phyloP scores from a whole-genome alignment of 2,888 invertebrate species.

The Macrophya annulata region DNA sequence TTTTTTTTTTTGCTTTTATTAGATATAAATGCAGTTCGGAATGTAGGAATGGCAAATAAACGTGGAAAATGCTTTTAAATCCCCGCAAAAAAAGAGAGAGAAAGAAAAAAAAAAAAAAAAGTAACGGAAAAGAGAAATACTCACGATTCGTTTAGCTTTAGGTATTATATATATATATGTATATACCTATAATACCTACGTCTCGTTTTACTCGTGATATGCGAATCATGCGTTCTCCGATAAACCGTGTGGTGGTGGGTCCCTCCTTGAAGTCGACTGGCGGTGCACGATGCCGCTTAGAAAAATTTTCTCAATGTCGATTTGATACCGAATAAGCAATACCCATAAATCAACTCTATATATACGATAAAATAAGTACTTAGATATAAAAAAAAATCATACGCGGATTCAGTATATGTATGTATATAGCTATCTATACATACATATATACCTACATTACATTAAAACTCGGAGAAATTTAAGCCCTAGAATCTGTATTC shows the following conservation, averaged over 20 bases:
- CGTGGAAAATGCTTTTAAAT: background rate
- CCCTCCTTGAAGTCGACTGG: background rate
- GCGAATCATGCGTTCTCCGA: slow-evolving; percentile 55
- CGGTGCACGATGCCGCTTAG: slow-evolving; percentile 5
- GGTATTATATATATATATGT: too few relatives aligned
- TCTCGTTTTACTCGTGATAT: slow-evolving; percentile 40
- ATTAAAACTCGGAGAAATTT: too few relatives aligned
- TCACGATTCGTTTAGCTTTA: background rate
- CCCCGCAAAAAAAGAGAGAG: background rate
- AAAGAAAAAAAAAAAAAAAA: background rate
- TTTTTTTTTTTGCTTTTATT: background rate
- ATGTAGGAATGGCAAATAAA: background rate
- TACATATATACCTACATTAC: too few relatives aligned
- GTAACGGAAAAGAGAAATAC: background rate
- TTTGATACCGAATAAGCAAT: slow-evolving; percentile 51
- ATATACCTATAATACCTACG: background rate
- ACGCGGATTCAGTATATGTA: background rate
- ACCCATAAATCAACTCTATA: slow-evolving; percentile 55
- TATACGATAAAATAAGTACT: slow-evolving; percentile 42
- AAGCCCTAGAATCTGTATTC: background rate
- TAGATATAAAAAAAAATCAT: background rate
- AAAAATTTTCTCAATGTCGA: slow-evolving; percentile 49
- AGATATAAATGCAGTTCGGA: background rate
- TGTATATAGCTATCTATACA: too few relatives aligned
- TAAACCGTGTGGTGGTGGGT: slow-evolving; percentile 18